phyloP scores from a whole-genome alignment of 2,888 invertebrate genomes.

The Volucella inflata region DNA sequence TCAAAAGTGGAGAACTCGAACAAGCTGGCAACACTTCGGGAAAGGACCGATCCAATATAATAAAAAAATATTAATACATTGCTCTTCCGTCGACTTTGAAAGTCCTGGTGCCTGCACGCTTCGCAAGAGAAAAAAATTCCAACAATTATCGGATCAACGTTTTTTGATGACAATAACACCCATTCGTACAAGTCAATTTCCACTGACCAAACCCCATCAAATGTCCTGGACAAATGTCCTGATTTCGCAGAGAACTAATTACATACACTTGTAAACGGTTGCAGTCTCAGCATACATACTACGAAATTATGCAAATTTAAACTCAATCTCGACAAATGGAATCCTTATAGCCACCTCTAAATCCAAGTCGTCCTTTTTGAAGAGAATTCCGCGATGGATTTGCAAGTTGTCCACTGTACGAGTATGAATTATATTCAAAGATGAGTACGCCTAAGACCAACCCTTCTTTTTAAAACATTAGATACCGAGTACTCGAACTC shows the following conservation, averaged over 20 bases:
- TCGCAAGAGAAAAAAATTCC: too few relatives aligned
- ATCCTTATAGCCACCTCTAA: slow-evolving; percentile 27
- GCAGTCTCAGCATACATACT: slow-evolving; percentile 64
- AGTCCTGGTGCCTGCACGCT: too few relatives aligned
- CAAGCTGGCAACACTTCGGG: not conserved
- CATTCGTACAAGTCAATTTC: slow-evolving; percentile 58
- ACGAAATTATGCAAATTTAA: slow-evolving; percentile 67
- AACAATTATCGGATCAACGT: slow-evolving; percentile 30
- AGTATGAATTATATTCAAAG: slow-evolving; percentile 37
- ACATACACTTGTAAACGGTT: slow-evolving; percentile 30
- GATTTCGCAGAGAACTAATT: slow-evolving; percentile 65
- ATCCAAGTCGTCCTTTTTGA: slow-evolving; percentile 7
- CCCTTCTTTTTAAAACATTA: slow-evolving; percentile 33
- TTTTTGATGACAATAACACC: slow-evolving; percentile 43
- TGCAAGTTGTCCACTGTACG: slow-evolving; percentile 49
- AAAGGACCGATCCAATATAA: not conserved
- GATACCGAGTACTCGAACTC: slow-evolving; percentile 70
- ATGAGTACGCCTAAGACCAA: slow-evolving; percentile 37
- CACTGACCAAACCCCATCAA: slow-evolving; percentile 10
- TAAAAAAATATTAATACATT: slow-evolving; percentile 67
- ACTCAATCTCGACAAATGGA: slow-evolving; percentile 55
- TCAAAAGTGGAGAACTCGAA: not conserved
- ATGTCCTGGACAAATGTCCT: slow-evolving; percentile 49
- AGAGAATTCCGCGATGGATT: slow-evolving; percentile 42
- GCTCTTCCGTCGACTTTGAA: slow-evolving; percentile 28